Evolutionary conservation across 1,140 invertebrate species (phyloP).

Genomic region (Solenopsis invicta): DNA sequence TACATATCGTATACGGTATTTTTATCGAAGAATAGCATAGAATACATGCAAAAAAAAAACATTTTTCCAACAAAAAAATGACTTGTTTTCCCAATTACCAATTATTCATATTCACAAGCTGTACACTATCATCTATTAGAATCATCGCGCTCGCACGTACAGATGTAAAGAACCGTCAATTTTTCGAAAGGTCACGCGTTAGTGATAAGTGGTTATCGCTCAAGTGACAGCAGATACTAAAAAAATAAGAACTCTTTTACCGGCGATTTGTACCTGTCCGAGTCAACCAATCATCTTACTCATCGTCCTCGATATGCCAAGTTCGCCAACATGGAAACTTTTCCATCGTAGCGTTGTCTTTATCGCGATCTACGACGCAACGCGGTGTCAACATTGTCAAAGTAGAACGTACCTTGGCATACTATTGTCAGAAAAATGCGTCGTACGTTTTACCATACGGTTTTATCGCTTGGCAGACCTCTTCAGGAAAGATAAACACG

Average conservation of each 20-base stretch:
- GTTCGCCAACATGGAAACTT: not conserved
- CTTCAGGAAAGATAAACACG: not conserved
- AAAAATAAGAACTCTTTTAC: conserved; percentile 23
- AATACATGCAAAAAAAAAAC: not conserved
- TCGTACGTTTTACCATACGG: not conserved
- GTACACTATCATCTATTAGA: not conserved
- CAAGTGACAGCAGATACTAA: conserved; percentile 3
- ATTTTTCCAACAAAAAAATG: not conserved
- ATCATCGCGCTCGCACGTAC: not conserved
- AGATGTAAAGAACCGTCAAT: conserved; percentile 17
- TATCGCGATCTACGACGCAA: conserved; percentile 34
- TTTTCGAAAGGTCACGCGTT: conserved; percentile 29
- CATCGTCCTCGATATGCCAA: conserved; percentile 64
- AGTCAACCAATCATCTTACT: conserved; percentile 42
- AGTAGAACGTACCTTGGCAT: conserved; percentile 46
- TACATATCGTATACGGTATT: not conserved
- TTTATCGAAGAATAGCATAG: not conserved
- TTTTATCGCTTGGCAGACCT: conserved; percentile 14
- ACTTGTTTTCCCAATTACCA: not conserved
- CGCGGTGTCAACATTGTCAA: conserved; percentile 58
- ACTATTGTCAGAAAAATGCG: conserved; percentile 15
- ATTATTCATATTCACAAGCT: not conserved
- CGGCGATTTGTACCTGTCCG: conserved; percentile 56
- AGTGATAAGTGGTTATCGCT: conserved; percentile 46
- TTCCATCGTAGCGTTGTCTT: conserved; percentile 48